phyloP scores from a whole-genome alignment of 2,113 vertebrate species.

The Sclerurus mexicanus region DNA sequence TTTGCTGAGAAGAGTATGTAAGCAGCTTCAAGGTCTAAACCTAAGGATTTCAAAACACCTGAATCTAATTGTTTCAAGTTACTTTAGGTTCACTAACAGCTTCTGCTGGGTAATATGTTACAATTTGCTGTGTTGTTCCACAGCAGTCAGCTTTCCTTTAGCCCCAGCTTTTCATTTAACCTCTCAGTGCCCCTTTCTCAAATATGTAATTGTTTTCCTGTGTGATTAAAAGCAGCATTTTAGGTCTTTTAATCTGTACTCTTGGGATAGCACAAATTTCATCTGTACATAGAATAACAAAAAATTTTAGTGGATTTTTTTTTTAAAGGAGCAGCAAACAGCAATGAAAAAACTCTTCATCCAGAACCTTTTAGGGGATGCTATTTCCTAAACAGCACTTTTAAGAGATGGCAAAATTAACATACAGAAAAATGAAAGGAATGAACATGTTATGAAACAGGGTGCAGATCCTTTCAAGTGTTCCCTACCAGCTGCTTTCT shows the following conservation, averaged over 20 bases:
- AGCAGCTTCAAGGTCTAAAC: not conserved
- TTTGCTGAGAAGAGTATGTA: not conserved
- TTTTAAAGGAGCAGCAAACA: not conserved
- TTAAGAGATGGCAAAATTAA: not conserved
- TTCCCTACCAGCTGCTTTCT: constrained; percentile 70
- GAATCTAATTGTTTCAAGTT: constrained; percentile 13
- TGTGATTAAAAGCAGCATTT: constrained; percentile 50
- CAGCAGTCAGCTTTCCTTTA: constrained; percentile 39
- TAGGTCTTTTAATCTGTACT: constrained; percentile 45
- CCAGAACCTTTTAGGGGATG: not conserved
- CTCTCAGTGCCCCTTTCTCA: constrained; percentile 45
- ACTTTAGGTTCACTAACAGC: not conserved
- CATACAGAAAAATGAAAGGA: not conserved
- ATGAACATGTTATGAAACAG: constrained; percentile 22
- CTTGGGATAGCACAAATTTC: constrained; percentile 29
- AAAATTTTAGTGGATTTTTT: not conserved
- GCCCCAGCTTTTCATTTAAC: constrained; percentile 51
- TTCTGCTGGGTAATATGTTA: constrained; percentile 17
- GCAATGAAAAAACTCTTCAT: not conserved
- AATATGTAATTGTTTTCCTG: constrained; percentile 65
- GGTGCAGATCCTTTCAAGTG: constrained; percentile 39
- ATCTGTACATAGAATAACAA: not conserved
- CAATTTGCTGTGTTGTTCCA: constrained; percentile 33
- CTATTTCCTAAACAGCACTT: not conserved
- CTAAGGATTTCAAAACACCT: not conserved